Evolutionary conservation across 2,113 vertebrate species (phyloP).

Genomic region (Acanthochromis polyacanthus): DNA sequence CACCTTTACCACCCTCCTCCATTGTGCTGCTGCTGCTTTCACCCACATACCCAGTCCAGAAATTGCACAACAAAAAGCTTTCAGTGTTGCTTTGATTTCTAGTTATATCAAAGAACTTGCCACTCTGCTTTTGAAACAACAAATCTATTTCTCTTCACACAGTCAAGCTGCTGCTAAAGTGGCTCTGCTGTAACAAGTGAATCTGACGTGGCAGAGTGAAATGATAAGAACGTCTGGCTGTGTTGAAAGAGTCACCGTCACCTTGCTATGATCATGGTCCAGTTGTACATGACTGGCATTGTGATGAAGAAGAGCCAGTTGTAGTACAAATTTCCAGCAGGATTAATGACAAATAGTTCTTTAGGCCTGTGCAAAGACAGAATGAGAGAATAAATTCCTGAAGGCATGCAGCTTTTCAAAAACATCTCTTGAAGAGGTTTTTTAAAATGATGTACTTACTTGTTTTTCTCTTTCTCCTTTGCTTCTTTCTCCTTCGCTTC

Average conservation of each 20-base stretch:
- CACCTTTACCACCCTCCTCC: neutral
- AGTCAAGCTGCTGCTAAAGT: neutral
- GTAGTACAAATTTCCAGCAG: slow-evolving; percentile 92
- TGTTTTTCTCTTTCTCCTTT: slow-evolving; percentile 78
- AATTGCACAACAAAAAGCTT: neutral
- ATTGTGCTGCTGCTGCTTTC: neutral
- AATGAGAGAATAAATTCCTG: slow-evolving; percentile 34
- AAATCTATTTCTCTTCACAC: neutral
- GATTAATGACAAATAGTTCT: slow-evolving; percentile 92
- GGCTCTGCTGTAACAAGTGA: neutral
- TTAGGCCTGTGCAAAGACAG: slow-evolving; percentile 74
- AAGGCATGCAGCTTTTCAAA: neutral
- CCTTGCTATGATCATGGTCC: slow-evolving; percentile 97
- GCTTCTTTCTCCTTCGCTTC: slow-evolving; percentile 76
- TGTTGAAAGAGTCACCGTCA: slow-evolving; percentile 61
- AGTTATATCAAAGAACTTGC: neutral
- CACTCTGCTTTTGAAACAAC: neutral
- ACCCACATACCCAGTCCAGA: neutral
- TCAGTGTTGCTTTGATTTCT: neutral
- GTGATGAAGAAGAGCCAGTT: slow-evolving; percentile 96
- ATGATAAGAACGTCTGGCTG: neutral
- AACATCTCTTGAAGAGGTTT: neutral
- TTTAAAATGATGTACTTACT: slow-evolving; percentile 57
- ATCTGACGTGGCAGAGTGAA: neutral
- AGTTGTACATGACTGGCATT: slow-evolving; percentile 98